Evolutionary conservation across 2,113 vertebrate genomes (phyloP), one percentile per base, ranked within the genome.

Genomic region (Rostratula benghalensis): DNA sequence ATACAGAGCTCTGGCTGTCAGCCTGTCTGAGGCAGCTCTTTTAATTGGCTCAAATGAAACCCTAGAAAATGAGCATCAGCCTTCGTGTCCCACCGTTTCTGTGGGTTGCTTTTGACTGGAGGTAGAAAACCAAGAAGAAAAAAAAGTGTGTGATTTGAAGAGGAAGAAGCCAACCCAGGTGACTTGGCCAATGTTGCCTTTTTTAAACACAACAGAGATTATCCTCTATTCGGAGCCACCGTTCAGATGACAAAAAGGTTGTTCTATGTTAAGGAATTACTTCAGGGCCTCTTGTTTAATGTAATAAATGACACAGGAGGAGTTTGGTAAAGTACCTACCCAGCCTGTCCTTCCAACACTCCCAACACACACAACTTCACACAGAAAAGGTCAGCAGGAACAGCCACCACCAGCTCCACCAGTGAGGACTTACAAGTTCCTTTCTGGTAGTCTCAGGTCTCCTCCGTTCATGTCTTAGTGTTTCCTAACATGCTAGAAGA

Each of bases 261-360:
- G 51, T 54, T 69, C 53, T 12, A 1, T 0, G 0, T 79, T 68
- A 3, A 67, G 39, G 39, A 51, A 21, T 2, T 27, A 67, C 43
- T 70, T 75, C 30, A n/a, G 65, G 53, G 30, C 60, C 59, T 87
- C 65, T 39, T 60, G 23, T 35, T 57, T 23, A 65, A 37, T 19
- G 24, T 54, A 63, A 50, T 18, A 65, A 76, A 48, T 19, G 33
- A 16, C 27, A 68, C 27, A 41, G 45, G 64, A n/a, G 22, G 18
- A 31, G 13, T 41, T 45, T 81, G 23, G 33, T 59, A 13, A 5
- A 19, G 24, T 39, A 70, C 70, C 48, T 33, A 56, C 30, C 61
- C 43, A 15, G n/a, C 23, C 24, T 5, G 15, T 15, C 64, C 70
- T 54, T 83, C 80, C 63, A 76, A 39, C 79, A 50, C 46, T 48